These are phyloP conservation scores for Scelioninae gen. 2 DNA, from an alignment of 2,888 invertebrate genomes.

Conservation along the genomic window DNA sequence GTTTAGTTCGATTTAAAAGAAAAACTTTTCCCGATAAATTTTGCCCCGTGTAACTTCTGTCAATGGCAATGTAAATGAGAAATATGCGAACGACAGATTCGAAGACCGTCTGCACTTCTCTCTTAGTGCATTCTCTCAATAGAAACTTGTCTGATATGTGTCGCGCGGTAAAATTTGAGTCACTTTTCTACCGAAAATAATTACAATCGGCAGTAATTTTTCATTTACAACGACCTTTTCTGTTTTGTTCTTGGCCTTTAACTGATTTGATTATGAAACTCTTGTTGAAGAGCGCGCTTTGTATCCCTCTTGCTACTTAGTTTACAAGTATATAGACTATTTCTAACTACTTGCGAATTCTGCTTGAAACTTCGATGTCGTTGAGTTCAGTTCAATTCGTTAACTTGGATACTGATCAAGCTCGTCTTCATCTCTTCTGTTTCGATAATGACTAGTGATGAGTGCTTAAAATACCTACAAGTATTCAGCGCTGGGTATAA, in stretches of 20 bases:
- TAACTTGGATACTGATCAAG: slow-evolving; percentile 58
- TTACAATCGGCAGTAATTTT: slow-evolving; percentile 32
- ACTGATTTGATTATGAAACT: slow-evolving; percentile 59
- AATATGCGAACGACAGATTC: slow-evolving; percentile 34
- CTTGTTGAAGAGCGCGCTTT: slow-evolving; percentile 49
- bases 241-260: slow-evolving; percentile 49
- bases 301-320: slow-evolving; percentile 56
- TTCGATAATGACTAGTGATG: slow-evolving; percentile 48
- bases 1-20: background rate
- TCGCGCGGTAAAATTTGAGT: slow-evolving; percentile 14
- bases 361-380: slow-evolving; percentile 60
- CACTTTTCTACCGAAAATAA: slow-evolving; percentile 19
- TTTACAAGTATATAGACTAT: slow-evolving; percentile 58
- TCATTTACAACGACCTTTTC: slow-evolving; percentile 45
- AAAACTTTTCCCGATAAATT: slow-evolving; percentile 35
- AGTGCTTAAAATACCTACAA: slow-evolving; percentile 50
- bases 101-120: slow-evolving; percentile 7
- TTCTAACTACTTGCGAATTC: slow-evolving; percentile 60
- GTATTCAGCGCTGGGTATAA: slow-evolving; percentile 32
- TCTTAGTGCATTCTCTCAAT: slow-evolving; percentile 5
- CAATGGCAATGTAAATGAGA: slow-evolving; percentile 38
- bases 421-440: slow-evolving; percentile 57
- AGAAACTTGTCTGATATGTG: slow-evolving; percentile 23
- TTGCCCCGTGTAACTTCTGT: slow-evolving; percentile 27
- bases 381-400: slow-evolving; percentile 57